Evolutionary conservation across 2,113 vertebrate species (phyloP).

Genomic region (Nesospiza acunhae): DNA sequence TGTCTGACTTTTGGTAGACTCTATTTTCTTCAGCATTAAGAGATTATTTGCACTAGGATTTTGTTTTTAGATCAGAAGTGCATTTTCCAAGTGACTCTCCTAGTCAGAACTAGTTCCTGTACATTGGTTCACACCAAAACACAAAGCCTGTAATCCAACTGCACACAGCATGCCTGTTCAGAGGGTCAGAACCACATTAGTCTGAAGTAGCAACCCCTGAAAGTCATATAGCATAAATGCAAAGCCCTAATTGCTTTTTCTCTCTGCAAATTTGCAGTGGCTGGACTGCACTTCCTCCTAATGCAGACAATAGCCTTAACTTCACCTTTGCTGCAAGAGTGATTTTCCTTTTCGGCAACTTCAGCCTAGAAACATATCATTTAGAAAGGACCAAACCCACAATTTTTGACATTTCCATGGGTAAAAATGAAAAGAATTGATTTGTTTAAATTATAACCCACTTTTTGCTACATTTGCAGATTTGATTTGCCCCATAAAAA

Average conservation of each 20-base stretch:
- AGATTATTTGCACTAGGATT: neutral
- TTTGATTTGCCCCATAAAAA: neutral
- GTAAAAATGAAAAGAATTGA: neutral
- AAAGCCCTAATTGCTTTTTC: neutral
- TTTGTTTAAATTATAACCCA: neutral
- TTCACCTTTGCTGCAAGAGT: neutral
- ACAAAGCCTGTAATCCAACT: neutral
- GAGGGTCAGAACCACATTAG: neutral
- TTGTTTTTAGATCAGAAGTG: neutral
- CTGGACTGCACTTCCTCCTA: neutral
- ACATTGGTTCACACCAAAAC: neutral
- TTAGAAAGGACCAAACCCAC: neutral
- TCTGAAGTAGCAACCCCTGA: neutral
- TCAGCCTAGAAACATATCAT: accelerated
- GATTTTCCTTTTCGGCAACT: neutral
- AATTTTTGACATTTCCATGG: neutral
- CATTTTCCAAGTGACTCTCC: neutral
- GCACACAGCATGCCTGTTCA: neutral
- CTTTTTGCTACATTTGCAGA: neutral
- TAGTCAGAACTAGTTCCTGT: neutral
- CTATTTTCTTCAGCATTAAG: neutral
- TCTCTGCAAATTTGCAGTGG: neutral
- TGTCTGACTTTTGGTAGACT: neutral
- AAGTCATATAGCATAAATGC: neutral
- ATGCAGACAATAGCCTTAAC: neutral